Evolutionary conservation across 2,888 invertebrate species (phyloP).

Genomic region (Agelastica alni): DNA sequence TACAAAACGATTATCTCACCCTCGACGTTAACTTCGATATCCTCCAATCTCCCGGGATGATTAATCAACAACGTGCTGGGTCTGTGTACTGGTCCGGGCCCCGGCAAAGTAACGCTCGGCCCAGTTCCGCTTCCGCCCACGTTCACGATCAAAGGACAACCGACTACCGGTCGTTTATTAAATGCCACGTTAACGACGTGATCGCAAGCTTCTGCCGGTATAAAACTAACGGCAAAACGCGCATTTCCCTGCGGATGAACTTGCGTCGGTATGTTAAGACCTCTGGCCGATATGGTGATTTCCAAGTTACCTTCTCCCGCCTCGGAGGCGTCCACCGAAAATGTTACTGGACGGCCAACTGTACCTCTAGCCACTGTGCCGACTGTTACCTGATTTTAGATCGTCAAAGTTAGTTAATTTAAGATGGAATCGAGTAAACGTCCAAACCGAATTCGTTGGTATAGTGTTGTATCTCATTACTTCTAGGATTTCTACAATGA

Average conservation of each 20-base stretch:
- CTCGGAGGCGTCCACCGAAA: constrained; percentile 93
- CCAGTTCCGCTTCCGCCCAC: constrained; percentile 70
- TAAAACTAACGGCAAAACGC: constrained; percentile 94
- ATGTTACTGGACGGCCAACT: constrained; percentile 90
- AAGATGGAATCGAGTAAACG: no score
- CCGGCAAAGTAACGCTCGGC: constrained; percentile 72
- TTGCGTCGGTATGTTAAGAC: constrained; percentile 93
- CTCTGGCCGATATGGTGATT: constrained; percentile 92
- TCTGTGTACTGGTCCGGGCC: constrained; percentile 73
- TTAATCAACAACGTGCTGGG: constrained; percentile 74
- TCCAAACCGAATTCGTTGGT: no score
- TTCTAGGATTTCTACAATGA: no score
- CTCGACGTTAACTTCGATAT: constrained; percentile 96
- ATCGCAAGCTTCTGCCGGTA: constrained; percentile 91
- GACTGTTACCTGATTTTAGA: constrained; percentile 58
- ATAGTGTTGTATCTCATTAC: no score
- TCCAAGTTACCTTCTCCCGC: constrained; percentile 97
- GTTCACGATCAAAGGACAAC: constrained; percentile 88
- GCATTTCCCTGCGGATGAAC: constrained; percentile 88
- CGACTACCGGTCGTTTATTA: constrained; percentile 86
- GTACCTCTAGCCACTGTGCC: constrained; percentile 78
- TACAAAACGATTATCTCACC: constrained; percentile 76
- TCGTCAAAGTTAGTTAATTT: constrained; percentile 2
- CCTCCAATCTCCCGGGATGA: constrained; percentile 85
- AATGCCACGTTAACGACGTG: constrained; percentile 97